Base-by-base conservation (phyloP, 2,888 invertebrate species). In the Steromphala cineraria region DNA sequence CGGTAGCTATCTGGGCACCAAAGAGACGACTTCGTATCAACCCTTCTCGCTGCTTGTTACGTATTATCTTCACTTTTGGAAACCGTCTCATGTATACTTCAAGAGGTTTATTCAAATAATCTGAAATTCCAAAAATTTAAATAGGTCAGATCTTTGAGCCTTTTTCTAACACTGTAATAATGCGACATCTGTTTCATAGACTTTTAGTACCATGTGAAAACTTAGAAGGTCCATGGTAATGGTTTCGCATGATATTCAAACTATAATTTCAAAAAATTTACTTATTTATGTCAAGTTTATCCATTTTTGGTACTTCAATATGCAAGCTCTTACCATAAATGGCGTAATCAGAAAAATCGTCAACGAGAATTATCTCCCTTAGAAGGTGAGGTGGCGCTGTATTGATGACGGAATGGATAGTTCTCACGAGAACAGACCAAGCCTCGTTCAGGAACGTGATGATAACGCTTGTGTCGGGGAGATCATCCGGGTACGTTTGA, bases 361-460 rank as follows among this genome's bases (percentile, higher is more conserved):
- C 71, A 19, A 71, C 71, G 13, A 71, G 71, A 40, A 71, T 71
- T 15, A 71, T 19, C 36, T 71, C 71, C 71, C 31, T 71, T 15
- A 71, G 71, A 2, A 71, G 71, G n/a, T 71, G 71, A 36, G 71
- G 36, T n/a, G 71, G 71, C 36, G 71, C 19, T 36, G 10, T 71
- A 10, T 19, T 71, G 71, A 71, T 71, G 31, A 71, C n/a, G 3
- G 71, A 71, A 19, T 71, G 71, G 31, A 71, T 36, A 71, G 31
- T 71, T 40, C 71, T 71, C 15, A 71, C 31, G 36, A 71, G 71
- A 31, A 71, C 71, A 24, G 71, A 71, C 71, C 71, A 71, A 31
- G 71, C 71, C 71, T 71, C 71, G 40, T 71, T 71, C 71, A 36
- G 40, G 71, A 71, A 71, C 19, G 31, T 31, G 71, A 71, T 71